A percentile compares a stretch with the other conserved stretches of the same genome.
Evolutionary conservation across 2,797 vertebrate genomes (phyloP).

Genomic region (Prunella strophiata): DNA sequence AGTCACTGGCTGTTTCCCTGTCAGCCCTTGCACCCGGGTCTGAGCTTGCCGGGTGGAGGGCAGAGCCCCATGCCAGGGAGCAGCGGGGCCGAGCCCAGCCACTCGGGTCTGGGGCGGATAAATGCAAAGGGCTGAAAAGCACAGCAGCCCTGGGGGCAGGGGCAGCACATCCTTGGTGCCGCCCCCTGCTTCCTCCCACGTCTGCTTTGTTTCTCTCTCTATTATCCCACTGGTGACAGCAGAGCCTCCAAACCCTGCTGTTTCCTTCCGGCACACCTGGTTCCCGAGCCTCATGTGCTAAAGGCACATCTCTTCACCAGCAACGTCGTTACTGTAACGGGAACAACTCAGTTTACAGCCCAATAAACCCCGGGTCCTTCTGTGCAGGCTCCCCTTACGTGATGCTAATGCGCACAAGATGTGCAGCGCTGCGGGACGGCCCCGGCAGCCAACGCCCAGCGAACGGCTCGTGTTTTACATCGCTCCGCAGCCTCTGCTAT

Average conservation of each 20-base stretch:
- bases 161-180: neutral
- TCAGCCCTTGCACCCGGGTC: neutral
- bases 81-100: fast-evolving
- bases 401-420: slow-evolving; percentile 46
- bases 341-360: slow-evolving; percentile 56
- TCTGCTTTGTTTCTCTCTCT: neutral
- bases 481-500: neutral
- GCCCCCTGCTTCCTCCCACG: neutral
- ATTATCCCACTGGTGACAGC: neutral
- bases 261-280: slow-evolving; percentile 9
- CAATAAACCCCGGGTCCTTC: slow-evolving; percentile 55
- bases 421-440: neutral
- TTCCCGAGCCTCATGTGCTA: neutral
- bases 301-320: slow-evolving; percentile 6
- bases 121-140: neutral
- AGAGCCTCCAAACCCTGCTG: neutral
- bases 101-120: neutral
- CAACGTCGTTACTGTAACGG: slow-evolving; percentile 3
- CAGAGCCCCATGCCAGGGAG: neutral
- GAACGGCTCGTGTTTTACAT: slow-evolving; percentile 24
- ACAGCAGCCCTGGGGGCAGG: neutral
- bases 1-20: neutral
- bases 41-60: neutral
- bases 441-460: neutral
- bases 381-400: slow-evolving; percentile 35